A percentile compares a stretch with the other conserved stretches of the same genome.
These are phyloP conservation scores for Spodoptera frugiperda DNA, from an alignment of 1,140 invertebrate species.

Conservation along the genomic window DNA sequence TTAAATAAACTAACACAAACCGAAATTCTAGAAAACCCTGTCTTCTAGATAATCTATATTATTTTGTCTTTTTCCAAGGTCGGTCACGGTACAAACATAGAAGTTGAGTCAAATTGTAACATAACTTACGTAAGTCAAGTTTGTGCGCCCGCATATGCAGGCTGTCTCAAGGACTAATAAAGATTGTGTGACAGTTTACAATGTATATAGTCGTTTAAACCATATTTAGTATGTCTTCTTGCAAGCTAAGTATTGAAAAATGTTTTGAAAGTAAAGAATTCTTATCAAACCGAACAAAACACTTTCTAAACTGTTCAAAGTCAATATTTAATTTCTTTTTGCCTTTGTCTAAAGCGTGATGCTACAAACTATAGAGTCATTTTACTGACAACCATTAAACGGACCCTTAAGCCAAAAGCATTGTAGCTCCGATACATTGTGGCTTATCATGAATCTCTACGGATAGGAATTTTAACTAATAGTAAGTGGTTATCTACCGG, in stretches of 20 bases:
- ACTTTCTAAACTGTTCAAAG: no score
- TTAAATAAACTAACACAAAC: neutral
- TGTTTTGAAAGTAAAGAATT: no score
- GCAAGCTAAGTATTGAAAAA: no score
- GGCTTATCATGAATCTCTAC: slow-evolving; percentile 45
- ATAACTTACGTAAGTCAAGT: slow-evolving; percentile 9
- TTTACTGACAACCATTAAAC: slow-evolving; percentile 41
- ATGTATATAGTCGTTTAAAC: neutral
- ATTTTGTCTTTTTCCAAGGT: neutral
- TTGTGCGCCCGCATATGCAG: slow-evolving; percentile 22
- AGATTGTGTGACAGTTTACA: neutral
- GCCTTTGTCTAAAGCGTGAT: neutral
- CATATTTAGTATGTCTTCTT: no score
- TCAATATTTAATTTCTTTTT: neutral
- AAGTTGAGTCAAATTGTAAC: neutral
- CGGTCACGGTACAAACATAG: neutral
- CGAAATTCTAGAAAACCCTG: no score
- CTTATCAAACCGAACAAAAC: no score
- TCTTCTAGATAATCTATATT: neutral
- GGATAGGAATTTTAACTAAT: slow-evolving; percentile 48
- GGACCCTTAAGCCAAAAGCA: slow-evolving; percentile 39
- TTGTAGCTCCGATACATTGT: slow-evolving; percentile 42
- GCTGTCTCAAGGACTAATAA: slow-evolving; percentile 31
- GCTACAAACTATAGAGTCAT: slow-evolving; percentile 16
- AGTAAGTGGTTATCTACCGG: slow-evolving; percentile 40